Evolutionary conservation across 2,113 vertebrate species (phyloP), one percentile per base, ranked within the genome.

Genomic region (Oceanites oceanicus): DNA sequence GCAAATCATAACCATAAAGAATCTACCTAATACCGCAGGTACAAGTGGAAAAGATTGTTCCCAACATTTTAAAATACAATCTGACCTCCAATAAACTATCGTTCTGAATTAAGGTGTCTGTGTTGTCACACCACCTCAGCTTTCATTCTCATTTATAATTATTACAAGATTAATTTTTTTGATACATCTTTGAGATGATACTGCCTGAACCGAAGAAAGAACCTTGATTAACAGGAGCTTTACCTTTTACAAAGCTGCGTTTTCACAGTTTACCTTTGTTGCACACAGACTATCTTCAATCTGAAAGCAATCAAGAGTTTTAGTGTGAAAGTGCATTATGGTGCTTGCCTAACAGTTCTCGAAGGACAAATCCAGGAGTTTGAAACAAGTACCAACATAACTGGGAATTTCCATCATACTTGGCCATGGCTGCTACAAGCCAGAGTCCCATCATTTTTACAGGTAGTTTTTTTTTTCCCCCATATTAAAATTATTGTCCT

Each of bases 391-490:
- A 97, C 95, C 72, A 98, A 98, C 75, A 38, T 98, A 58, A 97
- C 86, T 67, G 98, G 96, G 66, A 93, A 36, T 52, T 68, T 98
- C 62, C 97, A 96, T 91, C 98, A 98, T 81, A 98, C 94, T 67
- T 98, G 97, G 96, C 55, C 97, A 3, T 98, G 97, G 98, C 91
- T 98, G 26, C 95, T 97, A 36, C 84, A 96, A 70, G 93, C 70
- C 59, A 94, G 97, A 71, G 55, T 98, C 36, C 98, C 98, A 45
- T 86, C 83, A 47, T 96, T 88, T 38, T 62, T 98, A 29, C 97
- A 98, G 98, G 98, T 98, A 92, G 29, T 13, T 75, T 63, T 2
- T 19, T 18, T 7, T 16, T 7, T 17, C 44, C 17, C 44, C 44
- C 44, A 17, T 7, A 13, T 70, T 38, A 56, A 42, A 65, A 27